phyloP scores from a whole-genome alignment of 2,888 invertebrate genomes.

The Desoria tigrina region DNA sequence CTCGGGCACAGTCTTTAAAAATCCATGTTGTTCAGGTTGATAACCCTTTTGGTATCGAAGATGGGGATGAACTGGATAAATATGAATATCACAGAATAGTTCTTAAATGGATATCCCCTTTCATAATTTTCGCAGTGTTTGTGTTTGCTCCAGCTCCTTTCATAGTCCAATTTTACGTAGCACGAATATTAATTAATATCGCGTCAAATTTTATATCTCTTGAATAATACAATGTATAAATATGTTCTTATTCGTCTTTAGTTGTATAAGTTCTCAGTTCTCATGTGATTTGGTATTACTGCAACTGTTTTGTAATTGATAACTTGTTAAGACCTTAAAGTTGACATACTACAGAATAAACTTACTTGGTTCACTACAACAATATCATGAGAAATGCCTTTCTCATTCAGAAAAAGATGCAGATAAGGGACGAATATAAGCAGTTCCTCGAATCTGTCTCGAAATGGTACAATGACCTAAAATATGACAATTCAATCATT shows the following conservation, averaged over 20 bases:
- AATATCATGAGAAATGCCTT: conserved; percentile 78
- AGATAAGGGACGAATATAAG: conserved; percentile 88
- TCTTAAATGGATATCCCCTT: conserved; percentile 24
- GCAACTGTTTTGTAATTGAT: background rate
- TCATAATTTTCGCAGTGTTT: conserved; percentile 30
- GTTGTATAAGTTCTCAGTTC: no score
- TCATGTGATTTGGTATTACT: no score
- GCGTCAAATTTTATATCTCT: conserved; percentile 15
- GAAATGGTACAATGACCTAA: conserved; percentile 89
- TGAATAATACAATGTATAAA: conserved; percentile 8
- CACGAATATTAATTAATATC: conserved; percentile 29
- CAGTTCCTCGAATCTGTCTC: conserved; percentile 95
- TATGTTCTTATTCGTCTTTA: background rate
- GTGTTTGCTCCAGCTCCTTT: conserved; percentile 36
- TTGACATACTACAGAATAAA: background rate
- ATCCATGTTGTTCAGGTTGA: background rate
- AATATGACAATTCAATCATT: conserved; percentile 57
- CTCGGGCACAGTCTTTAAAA: no score
- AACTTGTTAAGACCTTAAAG: background rate
- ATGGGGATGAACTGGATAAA: background rate
- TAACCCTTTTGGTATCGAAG: background rate
- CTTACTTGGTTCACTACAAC: conserved; percentile 84
- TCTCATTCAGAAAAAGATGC: conserved; percentile 75
- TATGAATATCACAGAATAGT: conserved; percentile 2
- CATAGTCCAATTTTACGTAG: conserved; percentile 32